Conservation (phyloP, 2,113 vertebrate species). For the Syrmaticus mikado region DNA sequence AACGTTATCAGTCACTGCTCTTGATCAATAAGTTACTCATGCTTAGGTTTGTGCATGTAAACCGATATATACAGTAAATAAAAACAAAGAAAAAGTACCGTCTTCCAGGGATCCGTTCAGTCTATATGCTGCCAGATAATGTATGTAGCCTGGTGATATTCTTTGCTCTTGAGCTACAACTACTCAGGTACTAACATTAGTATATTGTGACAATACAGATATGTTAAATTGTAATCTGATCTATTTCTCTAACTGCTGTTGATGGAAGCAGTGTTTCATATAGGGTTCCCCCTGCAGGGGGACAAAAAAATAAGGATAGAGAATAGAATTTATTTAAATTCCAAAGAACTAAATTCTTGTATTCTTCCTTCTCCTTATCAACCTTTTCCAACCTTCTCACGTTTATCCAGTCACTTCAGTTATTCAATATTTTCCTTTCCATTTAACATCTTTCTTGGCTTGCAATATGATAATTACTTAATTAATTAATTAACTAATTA, state of each 20-base stretch:
- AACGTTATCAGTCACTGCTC: background rate
- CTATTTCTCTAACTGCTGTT: background rate
- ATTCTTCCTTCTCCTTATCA: background rate
- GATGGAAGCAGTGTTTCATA: background rate
- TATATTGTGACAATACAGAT: background rate
- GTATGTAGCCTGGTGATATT: background rate
- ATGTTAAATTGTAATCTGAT: background rate
- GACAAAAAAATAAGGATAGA: background rate
- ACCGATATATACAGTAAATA: background rate
- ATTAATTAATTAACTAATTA: background rate
- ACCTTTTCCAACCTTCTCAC: background rate
- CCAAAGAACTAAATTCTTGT: background rate
- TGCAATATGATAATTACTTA: no score
- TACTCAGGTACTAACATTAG: background rate
- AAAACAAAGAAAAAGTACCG: background rate
- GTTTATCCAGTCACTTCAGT: background rate
- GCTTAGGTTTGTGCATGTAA: background rate
- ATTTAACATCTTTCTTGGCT: background rate
- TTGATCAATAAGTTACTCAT: background rate
- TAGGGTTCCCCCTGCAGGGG: background rate
- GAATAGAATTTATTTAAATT: background rate
- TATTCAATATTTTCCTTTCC: background rate
- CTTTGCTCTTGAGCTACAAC: background rate
- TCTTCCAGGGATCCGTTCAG: background rate
- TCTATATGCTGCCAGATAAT: background rate